Evolutionary conservation across 35 echinoderm and acorn worm genomes (phyloP), one percentile per base, ranked within the genome.

Genomic region (Anneissia japonica): DNA sequence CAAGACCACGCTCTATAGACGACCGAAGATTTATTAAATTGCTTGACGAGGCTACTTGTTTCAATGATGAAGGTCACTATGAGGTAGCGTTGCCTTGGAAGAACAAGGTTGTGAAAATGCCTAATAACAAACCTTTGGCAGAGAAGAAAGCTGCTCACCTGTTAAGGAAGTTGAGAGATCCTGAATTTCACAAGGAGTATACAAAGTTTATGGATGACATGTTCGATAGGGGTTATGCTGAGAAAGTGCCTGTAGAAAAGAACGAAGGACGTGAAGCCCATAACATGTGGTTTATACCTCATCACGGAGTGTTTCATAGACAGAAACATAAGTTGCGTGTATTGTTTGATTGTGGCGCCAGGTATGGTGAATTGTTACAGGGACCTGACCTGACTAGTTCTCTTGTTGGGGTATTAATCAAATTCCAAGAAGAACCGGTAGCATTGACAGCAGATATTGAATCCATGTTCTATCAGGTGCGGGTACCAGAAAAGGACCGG

Each of bases 221-320:
- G n/a, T n/a, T n/a, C n/a, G n/a, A n/a, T n/a, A n/a, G 84, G 28
- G 88, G 64, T 28, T 84, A 75, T 90, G 88, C 56, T 77, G 35
- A 89, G 35, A 39, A n/a, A n/a, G n/a, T n/a, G n/a, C n/a, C n/a
- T n/a, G n/a, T n/a, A n/a, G n/a, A n/a, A n/a, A n/a, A n/a, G 26
- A 30, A 46, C 82, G 30, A 56, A 56, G 11, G 11, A 13, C 11
- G 46, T 13, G 26, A 26, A 56, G 26, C 26, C 11, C 11, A 26
- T 13, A 56, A 56, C 11, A 56, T 56, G 26, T 56, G 46, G 46
- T 56, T 13, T 26, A 11, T 56, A 11, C 46, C 46, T 56, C 46
- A 56, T 56, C 46, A 56, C 26, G 46, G 46, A 56, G 46, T 56
- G 11, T 56, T 13, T 26, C 46, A 56, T 26, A 11, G 11, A 11